phyloP scores from a whole-genome alignment of 2,113 vertebrate species.

The Prunella himalayana region DNA sequence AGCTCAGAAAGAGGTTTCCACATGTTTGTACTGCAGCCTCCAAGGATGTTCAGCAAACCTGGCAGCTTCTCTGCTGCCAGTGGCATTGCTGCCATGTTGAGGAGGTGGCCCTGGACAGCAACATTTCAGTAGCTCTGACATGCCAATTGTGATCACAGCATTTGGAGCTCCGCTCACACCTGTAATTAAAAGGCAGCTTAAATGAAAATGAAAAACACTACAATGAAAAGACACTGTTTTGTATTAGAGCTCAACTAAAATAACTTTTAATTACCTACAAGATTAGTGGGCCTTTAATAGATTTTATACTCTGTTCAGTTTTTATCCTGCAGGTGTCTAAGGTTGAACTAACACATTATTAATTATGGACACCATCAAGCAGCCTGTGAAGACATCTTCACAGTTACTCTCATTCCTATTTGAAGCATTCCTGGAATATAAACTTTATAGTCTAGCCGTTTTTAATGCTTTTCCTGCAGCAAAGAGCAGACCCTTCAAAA shows the following conservation, averaged over 20 bases:
- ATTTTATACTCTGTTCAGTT: not conserved
- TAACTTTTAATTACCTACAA: not conserved
- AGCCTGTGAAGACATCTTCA: not conserved
- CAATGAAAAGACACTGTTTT: not conserved
- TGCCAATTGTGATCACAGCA: not conserved
- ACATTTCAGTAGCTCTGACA: not conserved
- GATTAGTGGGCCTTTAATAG: not conserved
- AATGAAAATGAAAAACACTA: not conserved
- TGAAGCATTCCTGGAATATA: not conserved
- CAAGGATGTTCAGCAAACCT: not conserved
- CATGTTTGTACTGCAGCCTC: not conserved
- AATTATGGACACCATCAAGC: not conserved
- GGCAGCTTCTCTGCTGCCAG: not conserved
- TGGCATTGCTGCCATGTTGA: accelerated
- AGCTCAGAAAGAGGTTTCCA: not conserved
- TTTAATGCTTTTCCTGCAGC: not conserved
- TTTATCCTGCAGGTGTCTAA: not conserved
- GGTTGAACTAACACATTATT: not conserved
- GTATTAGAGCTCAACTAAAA: not conserved
- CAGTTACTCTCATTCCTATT: not conserved
- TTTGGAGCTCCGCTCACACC: not conserved
- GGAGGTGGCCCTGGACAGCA: not conserved
- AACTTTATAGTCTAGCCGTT: not conserved
- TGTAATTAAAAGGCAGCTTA: not conserved
- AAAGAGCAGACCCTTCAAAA: not conserved